A percentile compares a stretch with the other conserved stretches of the same genome.
Conservation (phyloP, 37 sponge, comb jelly and placozoan species). For the Aplysina aerophoba region DNA sequence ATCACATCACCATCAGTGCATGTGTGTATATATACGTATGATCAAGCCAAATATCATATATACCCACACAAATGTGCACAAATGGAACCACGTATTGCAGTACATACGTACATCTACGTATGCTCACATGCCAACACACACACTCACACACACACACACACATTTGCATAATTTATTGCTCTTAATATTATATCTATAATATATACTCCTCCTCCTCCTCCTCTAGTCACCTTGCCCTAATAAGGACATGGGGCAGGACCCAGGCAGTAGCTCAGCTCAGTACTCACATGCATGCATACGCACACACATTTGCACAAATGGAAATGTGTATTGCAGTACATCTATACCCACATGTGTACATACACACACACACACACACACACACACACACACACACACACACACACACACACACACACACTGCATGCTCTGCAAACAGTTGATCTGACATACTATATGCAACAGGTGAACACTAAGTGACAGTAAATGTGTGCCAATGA, state of each 20-base stretch:
- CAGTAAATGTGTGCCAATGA: too few relatives aligned
- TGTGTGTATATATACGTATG: neutral
- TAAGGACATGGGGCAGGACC: too few relatives aligned
- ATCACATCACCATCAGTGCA: too few relatives aligned
- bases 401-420: constrained; percentile 5
- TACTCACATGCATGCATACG: constrained; percentile 2
- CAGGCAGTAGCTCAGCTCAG: neutral
- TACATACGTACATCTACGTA: neutral
- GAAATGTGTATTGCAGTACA: too few relatives aligned
- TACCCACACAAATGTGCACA: too few relatives aligned
- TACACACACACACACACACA: constrained; percentile 32
- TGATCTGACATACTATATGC: too few relatives aligned
- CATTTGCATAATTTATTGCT: neutral
- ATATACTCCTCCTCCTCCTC: too few relatives aligned
- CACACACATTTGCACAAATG: constrained; percentile 16
- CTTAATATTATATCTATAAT: too few relatives aligned
- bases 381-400: constrained; percentile 10
- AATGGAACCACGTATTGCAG: too few relatives aligned
- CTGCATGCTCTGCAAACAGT: neutral
- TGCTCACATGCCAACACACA: constrained; percentile 3
- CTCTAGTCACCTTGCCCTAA: too few relatives aligned
- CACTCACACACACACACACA: constrained; percentile 28
- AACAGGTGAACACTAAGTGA: too few relatives aligned
- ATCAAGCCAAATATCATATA: neutral
- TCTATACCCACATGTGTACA: too few relatives aligned